Percentiles rank a stretch among this genome's conserved stretches.
Conservation (phyloP, 1,140 invertebrate species). For the Drosophila tropicalis region DNA sequence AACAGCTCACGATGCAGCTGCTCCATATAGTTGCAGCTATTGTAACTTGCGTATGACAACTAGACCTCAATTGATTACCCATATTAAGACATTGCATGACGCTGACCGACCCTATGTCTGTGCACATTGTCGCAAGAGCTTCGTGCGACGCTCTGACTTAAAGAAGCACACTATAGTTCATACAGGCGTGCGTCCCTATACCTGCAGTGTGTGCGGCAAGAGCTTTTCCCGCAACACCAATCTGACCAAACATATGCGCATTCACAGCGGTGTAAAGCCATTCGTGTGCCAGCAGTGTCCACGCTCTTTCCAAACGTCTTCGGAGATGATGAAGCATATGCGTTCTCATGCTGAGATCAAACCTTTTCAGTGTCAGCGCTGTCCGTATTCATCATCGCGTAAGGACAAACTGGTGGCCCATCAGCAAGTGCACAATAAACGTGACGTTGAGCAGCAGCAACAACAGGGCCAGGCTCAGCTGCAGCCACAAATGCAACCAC, state of each 20-base stretch:
- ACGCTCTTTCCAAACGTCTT: slow-evolving; percentile 88
- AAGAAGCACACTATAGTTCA: slow-evolving; percentile 89
- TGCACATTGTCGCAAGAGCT: slow-evolving; percentile 86
- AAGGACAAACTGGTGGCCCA: slow-evolving; percentile 86
- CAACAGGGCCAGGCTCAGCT: slow-evolving; percentile 25
- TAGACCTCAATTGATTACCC: slow-evolving; percentile 85
- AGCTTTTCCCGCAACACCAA: slow-evolving; percentile 91
- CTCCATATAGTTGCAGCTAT: slow-evolving; percentile 85
- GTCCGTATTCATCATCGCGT: slow-evolving; percentile 87
- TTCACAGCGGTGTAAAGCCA: slow-evolving; percentile 87
- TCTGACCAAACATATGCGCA: slow-evolving; percentile 92
- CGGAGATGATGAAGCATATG: slow-evolving; percentile 88
- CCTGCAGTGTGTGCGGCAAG: slow-evolving; percentile 88
- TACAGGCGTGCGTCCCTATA: slow-evolving; percentile 88
- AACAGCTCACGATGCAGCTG: slow-evolving; percentile 84
- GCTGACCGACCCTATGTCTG: slow-evolving; percentile 87
- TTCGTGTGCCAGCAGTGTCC: slow-evolving; percentile 90
- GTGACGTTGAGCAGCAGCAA: slow-evolving; percentile 63
- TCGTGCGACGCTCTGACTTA: slow-evolving; percentile 87
- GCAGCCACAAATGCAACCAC: slow-evolving; percentile 18
- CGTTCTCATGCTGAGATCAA: slow-evolving; percentile 89
- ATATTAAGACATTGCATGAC: slow-evolving; percentile 86
- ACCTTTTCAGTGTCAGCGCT: slow-evolving; percentile 87
- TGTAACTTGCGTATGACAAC: slow-evolving; percentile 85
- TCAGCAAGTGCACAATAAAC: slow-evolving; percentile 85